These are phyloP conservation scores for Apodemia duryi DNA, from an alignment of 2,888 invertebrate species.

Conservation along the genomic window DNA sequence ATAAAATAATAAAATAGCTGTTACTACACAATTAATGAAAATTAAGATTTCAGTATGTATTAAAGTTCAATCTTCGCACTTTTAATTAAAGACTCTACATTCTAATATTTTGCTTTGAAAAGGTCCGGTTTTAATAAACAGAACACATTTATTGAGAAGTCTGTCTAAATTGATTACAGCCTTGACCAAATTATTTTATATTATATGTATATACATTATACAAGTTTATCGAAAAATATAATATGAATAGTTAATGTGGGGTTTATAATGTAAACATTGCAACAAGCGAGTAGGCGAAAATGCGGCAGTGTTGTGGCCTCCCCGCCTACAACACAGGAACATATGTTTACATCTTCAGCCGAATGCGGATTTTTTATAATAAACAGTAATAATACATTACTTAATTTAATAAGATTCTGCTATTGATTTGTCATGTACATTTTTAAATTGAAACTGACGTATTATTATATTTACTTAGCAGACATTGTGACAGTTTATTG, in stretches of 20 bases:
- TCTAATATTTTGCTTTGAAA: too few species aligned
- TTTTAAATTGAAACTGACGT: neutral
- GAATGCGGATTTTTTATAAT: slow-evolving; percentile 45
- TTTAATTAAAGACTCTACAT: too few species aligned
- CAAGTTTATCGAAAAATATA: slow-evolving; percentile 47
- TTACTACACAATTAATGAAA: too few species aligned
- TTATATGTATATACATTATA: neutral
- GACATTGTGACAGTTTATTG: too few species aligned
- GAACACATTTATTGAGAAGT: neutral
- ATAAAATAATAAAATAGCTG: too few species aligned
- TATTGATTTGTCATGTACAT: neutral
- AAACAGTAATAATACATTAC: slow-evolving; percentile 30
- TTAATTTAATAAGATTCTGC: neutral
- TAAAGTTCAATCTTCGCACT: too few species aligned
- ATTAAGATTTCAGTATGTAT: too few species aligned
- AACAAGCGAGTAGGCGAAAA: slow-evolving; percentile 26
- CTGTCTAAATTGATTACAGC: neutral
- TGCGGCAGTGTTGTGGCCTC: slow-evolving; percentile 57
- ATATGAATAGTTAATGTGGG: slow-evolving; percentile 40
- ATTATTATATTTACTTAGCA: too few species aligned
- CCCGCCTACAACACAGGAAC: slow-evolving; percentile 60
- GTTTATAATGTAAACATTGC: slow-evolving; percentile 36
- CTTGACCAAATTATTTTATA: slow-evolving; percentile 19
- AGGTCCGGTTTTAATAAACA: neutral
- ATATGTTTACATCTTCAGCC: slow-evolving; percentile 61